Evolutionary conservation across 1,140 invertebrate species (phyloP).

Genomic region (Heliconius hermathena): DNA sequence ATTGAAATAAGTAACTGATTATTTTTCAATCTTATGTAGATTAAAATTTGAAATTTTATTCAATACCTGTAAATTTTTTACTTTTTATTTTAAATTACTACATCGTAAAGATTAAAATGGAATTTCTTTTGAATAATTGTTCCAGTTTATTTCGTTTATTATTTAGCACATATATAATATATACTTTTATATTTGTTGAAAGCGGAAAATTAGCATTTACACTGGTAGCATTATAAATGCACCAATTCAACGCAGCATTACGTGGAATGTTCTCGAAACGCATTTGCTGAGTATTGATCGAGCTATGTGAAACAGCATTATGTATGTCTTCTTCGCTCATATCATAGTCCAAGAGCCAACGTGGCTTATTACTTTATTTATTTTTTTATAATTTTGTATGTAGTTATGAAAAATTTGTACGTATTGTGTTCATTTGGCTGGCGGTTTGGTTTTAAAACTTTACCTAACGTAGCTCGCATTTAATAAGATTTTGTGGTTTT

Average conservation of each 20-base stretch:
- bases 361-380: neutral
- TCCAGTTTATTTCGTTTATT: neutral
- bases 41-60: no score
- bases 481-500: no score
- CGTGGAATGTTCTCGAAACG: conserved; percentile 1
- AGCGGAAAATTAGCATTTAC: neutral
- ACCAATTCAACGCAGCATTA: neutral
- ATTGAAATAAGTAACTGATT: no score
- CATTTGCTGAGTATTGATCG: conserved; percentile 5
- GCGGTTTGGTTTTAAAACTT: no score
- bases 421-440: no score
- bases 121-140: no score
- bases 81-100: no score
- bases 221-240: conserved; percentile 11
- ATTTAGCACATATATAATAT: neutral
- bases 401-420: neutral
- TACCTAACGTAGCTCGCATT: no score
- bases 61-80: no score
- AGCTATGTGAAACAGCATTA: neutral
- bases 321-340: neutral
- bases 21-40: no score
- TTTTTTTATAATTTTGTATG: neutral
- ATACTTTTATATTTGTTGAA: neutral
- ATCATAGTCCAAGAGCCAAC: neutral
- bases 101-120: no score